Base-by-base conservation (phyloP, 1,140 invertebrate genomes). In the Argopecten irradians region DNA sequence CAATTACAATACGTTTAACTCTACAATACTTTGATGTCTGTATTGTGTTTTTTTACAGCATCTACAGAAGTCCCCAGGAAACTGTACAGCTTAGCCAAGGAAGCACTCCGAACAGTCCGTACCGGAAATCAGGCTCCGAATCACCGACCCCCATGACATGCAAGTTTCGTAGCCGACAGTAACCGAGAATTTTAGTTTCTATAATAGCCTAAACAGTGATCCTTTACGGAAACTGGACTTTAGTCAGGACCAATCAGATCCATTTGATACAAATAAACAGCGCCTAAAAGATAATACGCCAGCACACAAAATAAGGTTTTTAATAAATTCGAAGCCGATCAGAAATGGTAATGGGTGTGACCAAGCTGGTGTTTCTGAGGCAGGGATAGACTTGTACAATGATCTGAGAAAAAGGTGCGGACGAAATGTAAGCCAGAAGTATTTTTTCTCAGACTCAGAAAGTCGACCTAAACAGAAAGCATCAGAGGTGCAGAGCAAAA, bases 391-490 rank as follows among this genome's bases (percentile, higher is more conserved):
- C 39, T 34, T 22, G 5, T 34, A 34, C 11, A n/a, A 13, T 34
- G 34, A 2, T n/a, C 34, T 22, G 22, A 84, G 35, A 34, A 35
- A 84, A 84, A 84, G 11, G 22, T 16, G 34, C 33, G 34, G 34
- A 84, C 33, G 22, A 84, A 39, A 19, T 39, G 34, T 83, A 83
- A 89, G 88, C 84, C 89, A 3, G 91, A 89, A 33, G 90, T n/a
- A 90, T 34, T 91, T 92, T 32, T 92, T 92, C 85, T 92, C 92
- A 19, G 91, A 93, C 87, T 90, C 89, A 16, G 91, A 93, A 88
- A 91, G 36, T 39, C 55, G 34, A 84, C 71, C 11, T 46, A 35
- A 86, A 85, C 85, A 85, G 82, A 82, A 82, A 85, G 85, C 28
- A 34, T 84, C 43, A 87, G 84, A 86, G 86, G 39, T 34, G n/a